Conservation (phyloP, 2,113 vertebrate genomes). For the Felis chaus region DNA sequence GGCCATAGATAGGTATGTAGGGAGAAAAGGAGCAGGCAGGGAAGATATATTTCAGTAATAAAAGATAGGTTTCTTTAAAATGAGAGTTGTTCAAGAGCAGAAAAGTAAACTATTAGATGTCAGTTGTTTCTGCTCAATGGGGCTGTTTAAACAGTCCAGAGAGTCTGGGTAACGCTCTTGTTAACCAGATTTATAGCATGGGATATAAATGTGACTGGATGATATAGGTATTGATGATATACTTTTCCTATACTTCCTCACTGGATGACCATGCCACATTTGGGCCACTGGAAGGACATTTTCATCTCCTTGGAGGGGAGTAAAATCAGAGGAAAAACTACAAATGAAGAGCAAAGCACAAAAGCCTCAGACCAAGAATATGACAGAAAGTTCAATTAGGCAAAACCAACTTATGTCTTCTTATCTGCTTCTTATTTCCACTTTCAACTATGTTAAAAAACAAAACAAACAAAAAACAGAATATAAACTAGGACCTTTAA, state of each 20-base stretch:
- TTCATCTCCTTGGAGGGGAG: background rate
- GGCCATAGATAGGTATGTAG: background rate
- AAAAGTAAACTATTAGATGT: background rate
- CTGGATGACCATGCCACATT: background rate
- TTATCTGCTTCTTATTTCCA: background rate
- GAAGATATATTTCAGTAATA: background rate
- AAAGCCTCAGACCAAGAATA: background rate
- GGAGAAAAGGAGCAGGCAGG: background rate
- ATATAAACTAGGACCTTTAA: background rate
- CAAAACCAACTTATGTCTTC: background rate
- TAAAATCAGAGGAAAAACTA: background rate
- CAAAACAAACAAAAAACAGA: background rate
- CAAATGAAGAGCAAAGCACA: background rate
- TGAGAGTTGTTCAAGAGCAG: background rate
- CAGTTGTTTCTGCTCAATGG: background rate
- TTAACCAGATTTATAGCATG: background rate
- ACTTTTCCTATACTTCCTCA: background rate
- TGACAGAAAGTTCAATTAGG: background rate
- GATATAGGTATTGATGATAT: fast-evolving
- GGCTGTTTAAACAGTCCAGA: background rate
- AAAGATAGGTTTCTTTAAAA: background rate
- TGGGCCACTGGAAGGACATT: background rate
- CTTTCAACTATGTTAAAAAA: background rate
- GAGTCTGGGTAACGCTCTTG: background rate
- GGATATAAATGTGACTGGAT: background rate